Evolutionary conservation across 2,888 invertebrate genomes (phyloP).

Genomic region (Lycia hirtaria): DNA sequence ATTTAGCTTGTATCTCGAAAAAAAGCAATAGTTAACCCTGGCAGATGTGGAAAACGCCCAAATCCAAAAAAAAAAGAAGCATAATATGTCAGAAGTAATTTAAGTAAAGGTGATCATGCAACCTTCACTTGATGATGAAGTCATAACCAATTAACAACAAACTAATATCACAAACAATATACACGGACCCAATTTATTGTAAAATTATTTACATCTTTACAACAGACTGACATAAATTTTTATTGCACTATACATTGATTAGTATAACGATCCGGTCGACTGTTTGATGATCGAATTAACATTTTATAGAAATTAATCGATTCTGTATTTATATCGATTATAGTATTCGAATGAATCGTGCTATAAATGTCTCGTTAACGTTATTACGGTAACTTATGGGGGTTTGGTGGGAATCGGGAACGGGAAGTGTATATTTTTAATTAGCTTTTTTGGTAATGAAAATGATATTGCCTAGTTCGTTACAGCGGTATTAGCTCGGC

Average conservation of each 20-base stretch:
- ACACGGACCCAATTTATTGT: constrained; percentile 66
- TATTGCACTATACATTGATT: constrained; percentile 78
- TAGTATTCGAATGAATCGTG: constrained; percentile 65
- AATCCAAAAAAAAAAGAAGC: no score
- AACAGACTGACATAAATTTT: constrained; percentile 68
- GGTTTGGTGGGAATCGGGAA: constrained; percentile 64
- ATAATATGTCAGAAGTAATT: no score
- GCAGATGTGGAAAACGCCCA: background rate
- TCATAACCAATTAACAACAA: constrained; percentile 62
- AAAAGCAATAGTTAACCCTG: no score
- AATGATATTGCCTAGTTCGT: constrained; percentile 42
- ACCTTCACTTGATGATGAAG: constrained; percentile 30
- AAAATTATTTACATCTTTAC: constrained; percentile 75
- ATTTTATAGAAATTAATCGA: constrained; percentile 82
- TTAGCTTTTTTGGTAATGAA: constrained; percentile 56
- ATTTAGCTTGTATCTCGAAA: no score
- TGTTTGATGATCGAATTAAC: constrained; percentile 81
- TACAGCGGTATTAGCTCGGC: constrained; percentile 28
- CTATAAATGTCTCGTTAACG: constrained; percentile 79
- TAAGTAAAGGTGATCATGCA: constrained; percentile 1
- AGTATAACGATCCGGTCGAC: constrained; percentile 76
- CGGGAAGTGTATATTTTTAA: constrained; percentile 68
- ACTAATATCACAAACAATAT: constrained; percentile 65
- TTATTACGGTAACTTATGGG: constrained; percentile 78
- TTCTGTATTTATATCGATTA: constrained; percentile 71